Conservation (phyloP, 1,140 invertebrate species). For the Catajapyx aquilonaris region DNA sequence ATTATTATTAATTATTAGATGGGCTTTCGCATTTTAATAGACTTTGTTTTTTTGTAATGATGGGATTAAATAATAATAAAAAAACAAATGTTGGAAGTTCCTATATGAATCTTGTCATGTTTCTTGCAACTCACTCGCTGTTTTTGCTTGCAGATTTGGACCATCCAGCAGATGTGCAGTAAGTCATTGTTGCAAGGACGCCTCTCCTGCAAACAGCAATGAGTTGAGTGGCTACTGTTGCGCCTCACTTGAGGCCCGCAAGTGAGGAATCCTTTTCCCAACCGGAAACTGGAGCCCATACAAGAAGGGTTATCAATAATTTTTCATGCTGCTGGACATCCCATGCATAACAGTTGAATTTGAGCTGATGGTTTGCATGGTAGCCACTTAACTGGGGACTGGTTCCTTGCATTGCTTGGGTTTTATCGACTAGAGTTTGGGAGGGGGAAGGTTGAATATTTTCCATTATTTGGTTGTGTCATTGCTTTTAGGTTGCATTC, state of each 20-base stretch:
- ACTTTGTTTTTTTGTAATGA: too few relatives aligned
- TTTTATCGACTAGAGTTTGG: background rate
- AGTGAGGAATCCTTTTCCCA: background rate
- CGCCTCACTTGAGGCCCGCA: background rate
- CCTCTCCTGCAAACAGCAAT: too few relatives aligned
- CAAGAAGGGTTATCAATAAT: too few relatives aligned
- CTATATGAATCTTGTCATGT: too few relatives aligned
- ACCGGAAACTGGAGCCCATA: background rate
- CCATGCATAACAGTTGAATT: conserved; percentile 7
- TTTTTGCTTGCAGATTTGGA: conserved; percentile 63
- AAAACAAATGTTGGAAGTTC: too few relatives aligned
- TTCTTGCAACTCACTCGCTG: too few relatives aligned
- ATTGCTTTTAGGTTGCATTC: conserved; percentile 47
- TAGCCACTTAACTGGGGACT: background rate
- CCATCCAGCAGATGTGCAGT: conserved; percentile 94
- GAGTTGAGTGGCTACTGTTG: conserved; percentile 1
- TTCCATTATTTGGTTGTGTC: conserved; percentile 6
- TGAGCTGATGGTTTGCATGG: conserved; percentile 1
- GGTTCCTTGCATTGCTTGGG: conserved; percentile 1
- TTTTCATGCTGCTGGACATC: conserved; percentile 1
- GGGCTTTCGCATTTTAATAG: too few relatives aligned
- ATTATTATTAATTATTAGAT: too few relatives aligned
- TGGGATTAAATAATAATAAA: too few relatives aligned
- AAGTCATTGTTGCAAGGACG: too few relatives aligned
- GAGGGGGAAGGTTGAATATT: conserved; percentile 1